Conservation (phyloP, 2,888 invertebrate species). For the Apodemia zela region DNA sequence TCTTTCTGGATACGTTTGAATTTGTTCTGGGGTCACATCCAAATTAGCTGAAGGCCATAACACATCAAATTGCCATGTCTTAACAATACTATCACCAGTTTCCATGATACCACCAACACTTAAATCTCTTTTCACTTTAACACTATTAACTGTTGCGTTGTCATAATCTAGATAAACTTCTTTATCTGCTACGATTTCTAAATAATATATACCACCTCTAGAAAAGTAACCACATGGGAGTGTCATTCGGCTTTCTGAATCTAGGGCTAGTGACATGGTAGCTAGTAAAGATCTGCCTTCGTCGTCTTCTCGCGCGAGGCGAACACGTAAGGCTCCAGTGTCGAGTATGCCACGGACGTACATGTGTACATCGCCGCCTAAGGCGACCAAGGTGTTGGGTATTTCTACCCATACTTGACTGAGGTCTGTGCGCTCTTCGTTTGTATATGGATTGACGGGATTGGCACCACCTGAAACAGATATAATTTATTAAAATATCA, state of each 20-base stretch:
- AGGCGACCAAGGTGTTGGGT: constrained; percentile 87
- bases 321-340: constrained; percentile 55
- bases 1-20: constrained; percentile 89
- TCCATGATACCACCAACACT: constrained; percentile 60
- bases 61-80: constrained; percentile 85
- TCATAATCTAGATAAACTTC: constrained; percentile 54
- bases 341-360: constrained; percentile 79
- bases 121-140: constrained; percentile 48
- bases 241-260: constrained; percentile 72
- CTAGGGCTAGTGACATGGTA: constrained; percentile 72
- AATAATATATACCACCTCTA: constrained; percentile 82
- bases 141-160: constrained; percentile 29
- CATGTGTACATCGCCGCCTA: constrained; percentile 89
- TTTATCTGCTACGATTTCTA: constrained; percentile 61
- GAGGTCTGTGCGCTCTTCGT: constrained; percentile 59
- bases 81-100: constrained; percentile 63
- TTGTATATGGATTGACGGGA: constrained; percentile 62
- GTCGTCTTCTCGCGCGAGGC: constrained; percentile 73
- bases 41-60: constrained; percentile 89
- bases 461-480: constrained; percentile 54
- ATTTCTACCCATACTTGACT: constrained; percentile 82
- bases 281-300: constrained; percentile 60
- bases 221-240: constrained; percentile 88
- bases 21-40: constrained; percentile 86
- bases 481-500: not conserved